These are phyloP conservation scores for Scopus umbretta DNA, from an alignment of 2,113 vertebrate species.

Conservation along the genomic window DNA sequence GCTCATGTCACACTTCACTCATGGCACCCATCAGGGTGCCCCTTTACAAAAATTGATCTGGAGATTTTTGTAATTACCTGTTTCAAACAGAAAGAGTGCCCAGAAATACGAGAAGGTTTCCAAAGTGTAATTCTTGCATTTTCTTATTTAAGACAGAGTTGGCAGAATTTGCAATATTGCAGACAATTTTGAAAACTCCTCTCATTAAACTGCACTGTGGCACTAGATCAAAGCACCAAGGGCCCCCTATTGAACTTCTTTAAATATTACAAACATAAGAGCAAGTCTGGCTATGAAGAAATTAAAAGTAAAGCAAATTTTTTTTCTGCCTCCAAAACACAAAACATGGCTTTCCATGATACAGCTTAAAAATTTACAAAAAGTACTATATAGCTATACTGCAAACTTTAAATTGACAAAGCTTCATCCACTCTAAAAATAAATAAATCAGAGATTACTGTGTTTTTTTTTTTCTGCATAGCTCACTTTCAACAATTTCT, in stretches of 20 bases:
- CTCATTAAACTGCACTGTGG: conserved; percentile 78
- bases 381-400: background rate
- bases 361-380: background rate
- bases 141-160: conserved; percentile 55
- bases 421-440: background rate
- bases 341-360: background rate
- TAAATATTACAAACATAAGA: conserved; percentile 86
- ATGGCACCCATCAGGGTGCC: conserved; percentile 78
- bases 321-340: background rate
- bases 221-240: conserved; percentile 92
- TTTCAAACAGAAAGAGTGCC: conserved; percentile 61
- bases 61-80: conserved; percentile 81
- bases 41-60: conserved; percentile 81
- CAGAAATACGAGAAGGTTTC: conserved; percentile 58
- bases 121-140: conserved; percentile 66
- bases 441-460: background rate
- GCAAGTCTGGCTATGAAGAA: conserved; percentile 63
- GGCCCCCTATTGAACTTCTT: conserved; percentile 93
- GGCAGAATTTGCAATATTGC: conserved; percentile 58
- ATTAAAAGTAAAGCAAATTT: conserved; percentile 46
- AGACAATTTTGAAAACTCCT: conserved; percentile 73
- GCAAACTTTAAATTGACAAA: background rate
- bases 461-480: background rate
- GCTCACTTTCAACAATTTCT: background rate
- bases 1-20: conserved; percentile 82